phyloP scores from a whole-genome alignment of 2,113 vertebrate species.

The Anguilla rostrata region DNA sequence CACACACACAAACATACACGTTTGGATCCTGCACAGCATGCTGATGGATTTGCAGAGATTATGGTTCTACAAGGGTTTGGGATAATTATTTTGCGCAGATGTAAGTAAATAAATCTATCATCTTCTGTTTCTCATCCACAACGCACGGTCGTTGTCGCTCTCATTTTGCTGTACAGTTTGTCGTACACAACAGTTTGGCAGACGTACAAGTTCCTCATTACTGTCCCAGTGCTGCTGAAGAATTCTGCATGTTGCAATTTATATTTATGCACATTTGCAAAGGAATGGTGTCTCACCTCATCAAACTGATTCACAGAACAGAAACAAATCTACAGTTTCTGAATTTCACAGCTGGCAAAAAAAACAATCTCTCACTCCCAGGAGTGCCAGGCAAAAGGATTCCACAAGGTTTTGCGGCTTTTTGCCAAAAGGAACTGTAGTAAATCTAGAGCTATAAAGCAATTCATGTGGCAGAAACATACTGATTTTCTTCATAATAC shows the following conservation, averaged over 20 bases:
- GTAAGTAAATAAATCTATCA: conserved; percentile 30
- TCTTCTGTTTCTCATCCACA: neutral
- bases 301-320: neutral
- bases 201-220: neutral
- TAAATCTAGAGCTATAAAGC: too few species aligned
- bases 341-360: neutral
- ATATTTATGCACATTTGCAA: neutral
- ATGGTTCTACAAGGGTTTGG: conserved; percentile 39
- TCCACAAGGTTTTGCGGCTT: too few species aligned
- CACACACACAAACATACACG: too few species aligned
- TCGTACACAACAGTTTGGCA: neutral
- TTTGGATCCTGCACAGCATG: conserved; percentile 6
- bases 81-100: conserved; percentile 45
- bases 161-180: neutral
- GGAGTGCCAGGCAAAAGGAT: too few species aligned
- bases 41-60: conserved; percentile 53
- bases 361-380: too few species aligned
- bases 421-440: too few species aligned
- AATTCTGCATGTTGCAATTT: neutral
- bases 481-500: too few species aligned
- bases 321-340: neutral
- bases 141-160: neutral
- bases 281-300: neutral
- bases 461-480: too few species aligned
- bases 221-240: neutral